Evolutionary conservation across 2,113 vertebrate genomes (phyloP), one percentile per base, ranked within the genome.

Genomic region (Trichomycterus rosablanca): DNA sequence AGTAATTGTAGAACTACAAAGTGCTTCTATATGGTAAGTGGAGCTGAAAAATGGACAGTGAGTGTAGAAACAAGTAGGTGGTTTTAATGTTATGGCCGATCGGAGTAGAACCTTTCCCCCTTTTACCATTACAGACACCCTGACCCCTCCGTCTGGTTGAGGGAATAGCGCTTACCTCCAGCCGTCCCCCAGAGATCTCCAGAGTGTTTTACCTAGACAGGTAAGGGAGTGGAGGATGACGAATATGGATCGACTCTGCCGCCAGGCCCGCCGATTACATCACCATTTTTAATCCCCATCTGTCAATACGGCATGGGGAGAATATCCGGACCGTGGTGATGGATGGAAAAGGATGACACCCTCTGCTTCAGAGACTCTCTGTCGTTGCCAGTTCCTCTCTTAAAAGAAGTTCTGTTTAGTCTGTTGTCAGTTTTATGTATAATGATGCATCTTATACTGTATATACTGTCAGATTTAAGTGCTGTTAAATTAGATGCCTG

Each of bases 271-370:
- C 52, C 43, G 49, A 63, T 68, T 39, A 42, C 64, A 65, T 49
- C 22, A 20, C 28, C 63, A 62, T 70, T 77, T 76, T 65, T 63
- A 63, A 72, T 70, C 30, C 35, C 20, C 46, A 64, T 42, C 63
- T 66, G 57, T 63, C 63, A 74, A 72, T 74, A 72, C 43, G 1
- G 14, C 32, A 53, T n/a, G 50, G 16, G 44, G 30, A 52, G 57
- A n/a, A 24, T 19, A 44, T 51, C 20, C 37, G 19, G 60, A 39
- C 43, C 30, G 39, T 10, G n/a, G 30, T 67, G 65, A 60, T 60
- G 34, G 56, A 60, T 60, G 30, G 39, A 37, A 19, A 26, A 34
- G 49, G 20, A 46, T 30, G 39, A 37, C 39, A 52, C 32, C 56
- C 34, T 19, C 23, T 19, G 7, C 20, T n/a, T n/a, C n/a, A n/a